Percentiles rank a stretch among this genome's conserved stretches.
Conservation (phyloP, 2,888 invertebrate species). For the Dioctria linearis region DNA sequence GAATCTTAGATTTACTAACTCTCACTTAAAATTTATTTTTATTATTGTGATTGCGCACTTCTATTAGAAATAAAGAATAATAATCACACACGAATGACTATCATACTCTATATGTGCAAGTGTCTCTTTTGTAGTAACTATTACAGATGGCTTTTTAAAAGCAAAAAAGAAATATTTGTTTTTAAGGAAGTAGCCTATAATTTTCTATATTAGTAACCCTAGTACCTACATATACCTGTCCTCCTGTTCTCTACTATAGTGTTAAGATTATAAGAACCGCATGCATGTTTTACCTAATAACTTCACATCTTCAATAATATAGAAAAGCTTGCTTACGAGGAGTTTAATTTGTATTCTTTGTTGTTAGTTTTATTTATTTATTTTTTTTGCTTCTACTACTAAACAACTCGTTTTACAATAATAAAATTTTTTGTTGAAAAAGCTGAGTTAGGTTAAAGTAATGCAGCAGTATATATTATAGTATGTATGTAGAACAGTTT, state of each 20-base stretch:
- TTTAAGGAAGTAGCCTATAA: not conserved
- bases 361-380: not conserved
- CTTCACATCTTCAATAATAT: slow-evolving; percentile 11
- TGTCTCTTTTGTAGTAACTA: not conserved
- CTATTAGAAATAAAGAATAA: too few relatives aligned
- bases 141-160: not conserved
- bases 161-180: not conserved
- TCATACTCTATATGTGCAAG: too few relatives aligned
- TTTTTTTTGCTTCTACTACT: slow-evolving; percentile 36
- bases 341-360: not conserved
- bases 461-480: slow-evolving; percentile 22
- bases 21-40: too few relatives aligned
- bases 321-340: slow-evolving; percentile 37
- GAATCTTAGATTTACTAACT: too few relatives aligned
- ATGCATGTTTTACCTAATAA: slow-evolving; percentile 21
- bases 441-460: slow-evolving; percentile 3
- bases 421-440: slow-evolving; percentile 26
- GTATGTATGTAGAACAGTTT: too few relatives aligned
- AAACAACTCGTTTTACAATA: slow-evolving; percentile 3
- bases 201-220: not conserved
- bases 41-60: too few relatives aligned
- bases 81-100: too few relatives aligned
- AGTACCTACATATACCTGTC: too few relatives aligned
- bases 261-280: slow-evolving; percentile 1
- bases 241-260: not conserved